Evolutionary conservation across 2,888 invertebrate species (phyloP).

Genomic region (Hartigia nigra): DNA sequence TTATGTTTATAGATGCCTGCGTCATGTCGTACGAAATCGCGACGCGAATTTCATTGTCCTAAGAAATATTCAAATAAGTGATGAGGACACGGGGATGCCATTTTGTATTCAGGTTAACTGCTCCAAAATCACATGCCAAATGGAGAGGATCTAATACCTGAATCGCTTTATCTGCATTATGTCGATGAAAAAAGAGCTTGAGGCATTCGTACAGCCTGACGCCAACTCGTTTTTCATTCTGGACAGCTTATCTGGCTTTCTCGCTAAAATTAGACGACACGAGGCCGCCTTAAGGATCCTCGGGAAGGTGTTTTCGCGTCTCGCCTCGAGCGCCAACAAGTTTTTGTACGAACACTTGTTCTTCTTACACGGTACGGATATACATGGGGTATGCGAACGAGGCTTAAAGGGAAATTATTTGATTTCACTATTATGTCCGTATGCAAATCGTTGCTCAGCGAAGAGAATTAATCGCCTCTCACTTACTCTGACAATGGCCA

Average conservation of each 20-base stretch:
- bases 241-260: slow-evolving; percentile 1
- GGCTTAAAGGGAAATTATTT: not conserved
- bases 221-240: slow-evolving; percentile 9
- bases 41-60: not conserved
- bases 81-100: not conserved
- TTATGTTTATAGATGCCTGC: not conserved
- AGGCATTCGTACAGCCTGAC: not conserved
- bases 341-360: not conserved
- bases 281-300: not conserved
- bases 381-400: not conserved
- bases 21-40: not conserved
- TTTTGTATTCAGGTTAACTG: not conserved
- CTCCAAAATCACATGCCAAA: not conserved
- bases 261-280: not conserved
- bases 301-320: not conserved
- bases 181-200: not conserved
- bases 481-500: not conserved
- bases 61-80: not conserved
- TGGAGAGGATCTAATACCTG: not conserved
- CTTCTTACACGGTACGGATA: not conserved
- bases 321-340: not conserved
- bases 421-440: not conserved
- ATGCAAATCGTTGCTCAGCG: not conserved
- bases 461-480: not conserved
- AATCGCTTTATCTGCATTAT: not conserved